Evolutionary conservation across 2,113 vertebrate genomes (phyloP), one percentile per base, ranked within the genome.

Genomic region (Menura novaehollandiae): DNA sequence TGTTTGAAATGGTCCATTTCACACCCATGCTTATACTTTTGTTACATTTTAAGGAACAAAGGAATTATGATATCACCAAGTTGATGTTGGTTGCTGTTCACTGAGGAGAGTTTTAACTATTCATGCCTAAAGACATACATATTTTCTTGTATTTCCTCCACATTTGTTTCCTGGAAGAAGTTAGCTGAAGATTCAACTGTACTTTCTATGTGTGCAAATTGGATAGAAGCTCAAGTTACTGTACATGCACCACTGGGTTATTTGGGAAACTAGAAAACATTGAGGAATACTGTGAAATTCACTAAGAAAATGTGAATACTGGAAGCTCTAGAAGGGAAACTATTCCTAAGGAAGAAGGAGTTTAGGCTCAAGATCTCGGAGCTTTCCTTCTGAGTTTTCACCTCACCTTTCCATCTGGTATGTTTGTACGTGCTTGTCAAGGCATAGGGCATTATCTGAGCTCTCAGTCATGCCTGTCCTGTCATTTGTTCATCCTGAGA

Each of bases 191-290:
- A 53, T 58, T 63, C 13, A 67, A 12, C 5, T 24, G 13, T 27
- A 12, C 19, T 83, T 85, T 8, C 20, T 27, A 7, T 9, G 8
- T 46, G 12, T 4, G 3, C 13, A 77, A 33, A 59, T 10, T 2
- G 2, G 21, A 19, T 44, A 47, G 33, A 17, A 41, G 12, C 55
- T 82, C 11, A 18, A 8, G 24, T 59, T 64, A 27, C 11, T 64
- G 10, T 9, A 13, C 1, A 2, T 41, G 19, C 18, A 12, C 2
- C 3, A 9, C 46, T 62, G 26, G 27, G 7, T 33, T 73, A 1
- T 53, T 28, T 55, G 14, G 20, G 47, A 43, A 83, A 32, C 12
- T 41, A 41, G 28, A 66, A 64, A 27, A 22, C 8, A 7, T 22
- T 49, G 39, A 88, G 21, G 3, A 66, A 23, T 72, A 32, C 6